A percentile compares a stretch with the other conserved stretches of the same genome.
Conservation (phyloP, 2,888 invertebrate species). For the Allophyes oxyacanthae region DNA sequence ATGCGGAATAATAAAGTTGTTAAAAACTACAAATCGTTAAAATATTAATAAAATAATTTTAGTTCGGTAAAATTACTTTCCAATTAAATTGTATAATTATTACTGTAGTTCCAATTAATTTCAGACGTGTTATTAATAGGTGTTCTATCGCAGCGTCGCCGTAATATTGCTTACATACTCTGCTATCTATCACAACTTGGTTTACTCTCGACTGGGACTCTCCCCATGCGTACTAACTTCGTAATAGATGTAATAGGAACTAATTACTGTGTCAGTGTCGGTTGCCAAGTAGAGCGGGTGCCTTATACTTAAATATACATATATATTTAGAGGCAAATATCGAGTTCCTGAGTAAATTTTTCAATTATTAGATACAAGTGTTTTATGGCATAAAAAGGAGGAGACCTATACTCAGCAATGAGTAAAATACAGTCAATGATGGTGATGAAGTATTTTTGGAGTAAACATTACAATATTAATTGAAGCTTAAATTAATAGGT, state of each 20-base stretch:
- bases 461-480: no score
- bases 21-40: neutral
- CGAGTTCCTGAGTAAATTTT: no score
- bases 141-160: neutral
- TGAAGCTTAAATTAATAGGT: no score
- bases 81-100: constrained; percentile 42
- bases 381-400: no score
- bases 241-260: constrained; percentile 49
- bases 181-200: constrained; percentile 1
- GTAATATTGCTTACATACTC: constrained; percentile 10
- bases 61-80: constrained; percentile 6
- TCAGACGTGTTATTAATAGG: constrained; percentile 6
- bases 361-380: no score
- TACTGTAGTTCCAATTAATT: constrained; percentile 31
- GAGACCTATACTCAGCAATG: no score
- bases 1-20: no score
- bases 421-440: no score
- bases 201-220: constrained; percentile 2
- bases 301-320: constrained; percentile 11
- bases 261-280: constrained; percentile 46
- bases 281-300: constrained; percentile 34
- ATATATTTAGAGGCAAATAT: no score
- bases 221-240: constrained; percentile 30
- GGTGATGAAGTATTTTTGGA: no score
- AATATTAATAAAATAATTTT: constrained; percentile 1